phyloP scores from a whole-genome alignment of 2,113 vertebrate species.

The Aleadryas rufinucha region DNA sequence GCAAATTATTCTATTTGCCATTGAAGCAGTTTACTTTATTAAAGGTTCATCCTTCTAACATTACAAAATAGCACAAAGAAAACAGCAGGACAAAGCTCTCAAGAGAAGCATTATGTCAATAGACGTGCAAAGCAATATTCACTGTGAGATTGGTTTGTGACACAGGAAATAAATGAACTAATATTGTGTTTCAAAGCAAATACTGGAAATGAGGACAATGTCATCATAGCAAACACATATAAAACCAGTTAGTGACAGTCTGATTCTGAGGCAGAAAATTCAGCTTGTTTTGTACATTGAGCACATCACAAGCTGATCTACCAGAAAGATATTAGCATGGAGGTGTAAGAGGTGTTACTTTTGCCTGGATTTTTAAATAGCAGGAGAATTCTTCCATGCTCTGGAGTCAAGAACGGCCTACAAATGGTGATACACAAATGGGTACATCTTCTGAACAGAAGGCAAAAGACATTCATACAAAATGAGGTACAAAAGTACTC shows the following conservation, averaged over 20 bases:
- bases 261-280: background rate
- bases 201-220: background rate
- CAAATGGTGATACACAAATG: background rate
- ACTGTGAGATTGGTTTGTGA: conserved; percentile 29
- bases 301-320: background rate
- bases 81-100: conserved; percentile 2
- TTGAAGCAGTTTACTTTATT: background rate
- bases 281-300: background rate
- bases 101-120: background rate
- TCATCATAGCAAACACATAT: background rate
- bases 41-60: background rate
- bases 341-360: background rate
- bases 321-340: background rate
- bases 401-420: background rate
- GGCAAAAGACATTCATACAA: background rate
- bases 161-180: conserved; percentile 39
- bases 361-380: background rate
- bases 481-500: background rate
- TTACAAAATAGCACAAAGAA: background rate
- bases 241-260: conserved; percentile 1
- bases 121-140: conserved; percentile 7
- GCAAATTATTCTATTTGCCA: background rate
- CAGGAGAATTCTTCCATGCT: background rate
- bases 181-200: conserved; percentile 14
- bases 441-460: background rate